Base-by-base conservation (phyloP, 2,113 vertebrate genomes). In the Stigmatopora nigra region DNA sequence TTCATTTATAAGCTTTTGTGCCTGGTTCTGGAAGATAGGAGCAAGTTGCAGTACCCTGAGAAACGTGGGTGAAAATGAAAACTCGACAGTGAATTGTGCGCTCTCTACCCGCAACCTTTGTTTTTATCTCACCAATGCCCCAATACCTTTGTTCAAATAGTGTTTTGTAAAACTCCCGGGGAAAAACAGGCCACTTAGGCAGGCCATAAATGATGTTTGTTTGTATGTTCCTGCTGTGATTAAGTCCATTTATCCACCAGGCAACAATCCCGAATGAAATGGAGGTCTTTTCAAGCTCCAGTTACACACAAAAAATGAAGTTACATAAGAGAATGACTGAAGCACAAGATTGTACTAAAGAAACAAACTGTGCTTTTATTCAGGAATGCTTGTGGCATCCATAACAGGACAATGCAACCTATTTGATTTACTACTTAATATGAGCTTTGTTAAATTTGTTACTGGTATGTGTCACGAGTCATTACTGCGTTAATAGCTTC, bases 161-260 rank as follows among this genome's bases (percentile, higher is more conserved):
- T n/a, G 8, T 59, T 12, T 59, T 11, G 16, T 11, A 10, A n/a
- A 6, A 57, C 59, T 67, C 25, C 25, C 48, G 52, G 3, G 47
- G 67, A 76, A 78, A 62, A 76, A 70, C 58, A 68, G 64, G 48
- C 67, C 78, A 72, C 78, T 78, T 82, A 66, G 71, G 36, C 77
- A 56, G 49, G 65, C 58, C 22, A 62, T 72, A 78, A 61, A 68
- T 12, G 22, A 13, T 58, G 46, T 46, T 76, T 6, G 49, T 65
- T 74, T 73, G 65, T 68, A 72, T 62, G 82, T 86, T 82, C 84
- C 74, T 81, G 59, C 56, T 72, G 80, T 68, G 60, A 72, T 64
- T 35, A 76, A 66, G 78, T 73, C 76, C 61, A 57, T 81, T 81
- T 67, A 84, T 91, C 88, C 88, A 90, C 84, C 74, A 75, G 88